Evolutionary conservation across 2,888 invertebrate species (phyloP), one percentile per base, ranked within the genome.

Genomic region (Trichogramma dendrolimi): DNA sequence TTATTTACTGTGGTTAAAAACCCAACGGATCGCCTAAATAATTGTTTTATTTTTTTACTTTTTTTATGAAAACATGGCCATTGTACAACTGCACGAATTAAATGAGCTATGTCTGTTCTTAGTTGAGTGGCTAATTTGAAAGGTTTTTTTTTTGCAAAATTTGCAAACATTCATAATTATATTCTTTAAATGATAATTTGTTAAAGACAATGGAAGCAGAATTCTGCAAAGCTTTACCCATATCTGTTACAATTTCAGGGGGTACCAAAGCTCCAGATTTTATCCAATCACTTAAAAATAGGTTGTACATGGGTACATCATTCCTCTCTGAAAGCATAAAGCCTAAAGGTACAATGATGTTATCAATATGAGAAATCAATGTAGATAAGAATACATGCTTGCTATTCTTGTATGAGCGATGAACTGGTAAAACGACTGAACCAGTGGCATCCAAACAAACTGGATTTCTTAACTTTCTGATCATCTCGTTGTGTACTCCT

Each of bases 301-400:
- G 48, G 3, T 10, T 47, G 6, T 68, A 55, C 5, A 62, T 63
- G 51, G 69, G 68, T 0, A 68, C 65, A 49, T 71, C 70, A 53
- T 71, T 69, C 51, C 66, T 69, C 41, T 69, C 69, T 1, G 70
- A 70, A 10, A 71, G 39, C 63, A 69, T 62, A 60, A 71, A 70
- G 39, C 67, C 67, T 5, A 72, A 8, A 1, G 71, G 70, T 5
- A 70, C 55, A 8, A 68, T 69, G 11, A 67, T 67, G 5, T 56
- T 51, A 7, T 67, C 53, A 41, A 58, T 66, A 7, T 58, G 39
- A 10, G 64, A 52, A 10, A 69, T 60, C 8, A 66, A 62, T 55
- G 71, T 69, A 38, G 71, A 70, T 4, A 71, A 41, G 65, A 67
- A 71, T 3, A 68, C 62, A 58, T 58, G n/a, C 40, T 41, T 27